Conservation (phyloP, 2,888 invertebrate species). For the Zygaena filipendulae region DNA sequence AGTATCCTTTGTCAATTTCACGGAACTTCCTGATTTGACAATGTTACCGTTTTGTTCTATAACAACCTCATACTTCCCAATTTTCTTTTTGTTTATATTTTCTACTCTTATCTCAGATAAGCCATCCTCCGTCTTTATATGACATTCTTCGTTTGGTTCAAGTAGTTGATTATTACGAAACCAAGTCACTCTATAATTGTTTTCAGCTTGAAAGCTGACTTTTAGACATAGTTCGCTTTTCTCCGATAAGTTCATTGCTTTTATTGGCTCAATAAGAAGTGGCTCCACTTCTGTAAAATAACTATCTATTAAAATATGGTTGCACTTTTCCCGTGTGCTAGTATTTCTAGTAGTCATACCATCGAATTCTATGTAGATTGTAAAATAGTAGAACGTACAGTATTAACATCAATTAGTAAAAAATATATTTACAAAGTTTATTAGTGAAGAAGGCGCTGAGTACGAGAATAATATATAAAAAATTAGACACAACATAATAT, state of each 20-base stretch:
- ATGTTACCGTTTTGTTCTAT: constrained; percentile 83
- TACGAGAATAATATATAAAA: too few species aligned
- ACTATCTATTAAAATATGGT: constrained; percentile 7
- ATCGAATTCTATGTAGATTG: too few species aligned
- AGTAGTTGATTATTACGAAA: constrained; percentile 84
- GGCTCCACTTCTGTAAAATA: constrained; percentile 59
- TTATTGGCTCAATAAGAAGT: constrained; percentile 80
- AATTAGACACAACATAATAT: too few species aligned
- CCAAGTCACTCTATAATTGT: constrained; percentile 84
- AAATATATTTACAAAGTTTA: too few species aligned
- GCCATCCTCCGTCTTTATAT: constrained; percentile 69
- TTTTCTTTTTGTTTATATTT: constrained; percentile 77
- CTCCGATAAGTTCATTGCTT: constrained; percentile 77
- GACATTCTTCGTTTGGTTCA: constrained; percentile 69
- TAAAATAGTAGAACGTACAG: too few species aligned
- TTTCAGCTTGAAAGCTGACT: constrained; percentile 78
- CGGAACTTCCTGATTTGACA: constrained; percentile 83
- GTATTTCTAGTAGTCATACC: too few species aligned
- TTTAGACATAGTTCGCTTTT: constrained; percentile 75
- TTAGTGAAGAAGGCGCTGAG: too few species aligned
- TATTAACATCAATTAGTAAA: too few species aligned
- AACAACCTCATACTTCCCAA: constrained; percentile 89
- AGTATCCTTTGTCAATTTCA: constrained; percentile 75
- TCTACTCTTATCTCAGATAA: constrained; percentile 73
- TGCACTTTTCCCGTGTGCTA: constrained; percentile 17